phyloP scores from a whole-genome alignment of 2,888 invertebrate species.

The Galerucella pusilla region DNA sequence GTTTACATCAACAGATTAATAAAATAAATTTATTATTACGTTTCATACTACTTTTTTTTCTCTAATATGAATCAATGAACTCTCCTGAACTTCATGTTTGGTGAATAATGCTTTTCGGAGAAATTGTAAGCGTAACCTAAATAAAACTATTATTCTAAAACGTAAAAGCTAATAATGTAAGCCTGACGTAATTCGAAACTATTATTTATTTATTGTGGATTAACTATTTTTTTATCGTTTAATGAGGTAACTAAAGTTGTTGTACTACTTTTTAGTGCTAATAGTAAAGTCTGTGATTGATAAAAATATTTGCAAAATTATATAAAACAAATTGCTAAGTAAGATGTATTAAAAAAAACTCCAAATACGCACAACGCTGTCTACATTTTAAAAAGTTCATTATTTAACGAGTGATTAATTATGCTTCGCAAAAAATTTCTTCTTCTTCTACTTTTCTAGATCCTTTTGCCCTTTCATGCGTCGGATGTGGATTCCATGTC shows the following conservation, averaged over 20 bases:
- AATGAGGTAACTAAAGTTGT: not conserved
- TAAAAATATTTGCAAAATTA: not conserved
- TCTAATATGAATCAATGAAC: constrained; percentile 14
- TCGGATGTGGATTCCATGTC: too few species aligned
- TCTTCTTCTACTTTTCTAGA: too few species aligned
- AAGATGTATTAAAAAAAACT: too few species aligned
- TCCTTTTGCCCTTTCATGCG: too few species aligned
- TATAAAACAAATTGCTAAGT: not conserved
- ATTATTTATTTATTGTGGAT: constrained; percentile 7
- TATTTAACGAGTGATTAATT: too few species aligned
- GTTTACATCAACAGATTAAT: constrained; percentile 9
- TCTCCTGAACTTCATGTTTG: constrained; percentile 14
- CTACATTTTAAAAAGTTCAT: too few species aligned
- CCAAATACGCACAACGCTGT: too few species aligned
- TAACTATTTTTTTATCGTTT: not conserved
- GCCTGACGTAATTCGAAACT: constrained; percentile 8
- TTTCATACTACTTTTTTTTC: not conserved
- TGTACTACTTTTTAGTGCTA: not conserved
- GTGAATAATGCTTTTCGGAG: constrained; percentile 18
- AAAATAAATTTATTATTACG: constrained; percentile 9
- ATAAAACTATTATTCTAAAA: not conserved
- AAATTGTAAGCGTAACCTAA: constrained; percentile 13
- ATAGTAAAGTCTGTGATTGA: not conserved
- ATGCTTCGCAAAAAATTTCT: too few species aligned
- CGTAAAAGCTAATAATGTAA: not conserved